A percentile compares a stretch with the other conserved stretches of the same genome.
phyloP scores from a whole-genome alignment of 2,113 vertebrate genomes.

The Etheostoma spectabile region DNA sequence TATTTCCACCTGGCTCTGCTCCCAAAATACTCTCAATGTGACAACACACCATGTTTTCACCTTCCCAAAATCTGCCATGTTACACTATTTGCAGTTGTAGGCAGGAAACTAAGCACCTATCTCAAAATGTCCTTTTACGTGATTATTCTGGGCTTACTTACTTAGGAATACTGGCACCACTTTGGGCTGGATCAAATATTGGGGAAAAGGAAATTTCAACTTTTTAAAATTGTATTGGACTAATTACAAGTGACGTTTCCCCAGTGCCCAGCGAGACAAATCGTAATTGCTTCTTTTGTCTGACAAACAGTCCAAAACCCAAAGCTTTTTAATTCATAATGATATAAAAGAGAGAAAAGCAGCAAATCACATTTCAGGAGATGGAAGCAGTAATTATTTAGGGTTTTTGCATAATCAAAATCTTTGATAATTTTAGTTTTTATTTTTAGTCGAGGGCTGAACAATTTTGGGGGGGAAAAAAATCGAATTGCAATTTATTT shows the following conservation, averaged over 20 bases:
- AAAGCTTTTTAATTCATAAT: not conserved
- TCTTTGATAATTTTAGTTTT: not conserved
- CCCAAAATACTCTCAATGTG: conserved; percentile 51
- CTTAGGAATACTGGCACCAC: not conserved
- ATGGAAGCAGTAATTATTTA: no score
- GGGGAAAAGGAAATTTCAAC: not conserved
- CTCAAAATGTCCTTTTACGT: conserved; percentile 9
- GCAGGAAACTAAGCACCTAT: conserved; percentile 10
- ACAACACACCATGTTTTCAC: conserved; percentile 43
- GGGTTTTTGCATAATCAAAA: not conserved
- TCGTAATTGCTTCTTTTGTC: not conserved
- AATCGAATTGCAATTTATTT: no score
- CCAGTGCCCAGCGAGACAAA: not conserved
- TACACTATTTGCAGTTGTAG: conserved; percentile 18
- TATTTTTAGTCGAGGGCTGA: no score
- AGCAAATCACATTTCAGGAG: not conserved
- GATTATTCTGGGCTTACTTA: conserved; percentile 30
- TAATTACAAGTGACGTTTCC: not conserved
- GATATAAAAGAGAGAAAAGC: not conserved
- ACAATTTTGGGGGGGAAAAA: no score
- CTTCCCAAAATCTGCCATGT: conserved; percentile 2
- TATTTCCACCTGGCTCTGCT: conserved; percentile 36
- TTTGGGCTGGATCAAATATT: not conserved
- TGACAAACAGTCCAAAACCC: not conserved
- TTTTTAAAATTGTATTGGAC: no score